phyloP scores from a whole-genome alignment of 30 jellyfish, hydroid and myxozoan species.

The Nemopilema nomurai region DNA sequence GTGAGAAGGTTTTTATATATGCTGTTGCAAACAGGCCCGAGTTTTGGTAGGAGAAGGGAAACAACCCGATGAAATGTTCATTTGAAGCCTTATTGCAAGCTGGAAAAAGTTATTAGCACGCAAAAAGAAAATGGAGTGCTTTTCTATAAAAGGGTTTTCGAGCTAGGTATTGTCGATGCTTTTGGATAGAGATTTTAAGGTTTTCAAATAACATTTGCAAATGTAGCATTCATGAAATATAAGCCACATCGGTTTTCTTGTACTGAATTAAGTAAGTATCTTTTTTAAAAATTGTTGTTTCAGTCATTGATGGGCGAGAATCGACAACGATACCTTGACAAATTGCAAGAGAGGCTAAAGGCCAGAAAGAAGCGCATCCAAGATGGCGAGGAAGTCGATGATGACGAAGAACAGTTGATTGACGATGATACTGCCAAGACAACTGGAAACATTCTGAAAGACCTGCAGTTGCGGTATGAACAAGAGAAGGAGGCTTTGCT shows the following conservation, averaged over 20 bases:
- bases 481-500: constrained; percentile 87
- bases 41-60: too few species aligned
- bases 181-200: not conserved
- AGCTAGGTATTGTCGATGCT: too few species aligned
- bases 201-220: not conserved
- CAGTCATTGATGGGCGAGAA: constrained; percentile 88
- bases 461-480: constrained; percentile 82
- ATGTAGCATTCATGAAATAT: not conserved
- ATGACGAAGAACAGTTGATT: constrained; percentile 46
- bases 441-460: constrained; percentile 81
- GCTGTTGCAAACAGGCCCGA: too few species aligned
- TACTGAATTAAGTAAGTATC: too few species aligned
- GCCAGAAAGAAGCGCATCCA: constrained; percentile 77
- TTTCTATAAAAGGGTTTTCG: too few species aligned
- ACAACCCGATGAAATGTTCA: too few species aligned
- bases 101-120: too few species aligned
- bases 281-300: not conserved
- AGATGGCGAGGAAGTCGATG: constrained; percentile 90
- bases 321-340: constrained; percentile 80
- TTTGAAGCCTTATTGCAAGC: too few species aligned
- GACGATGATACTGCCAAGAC: constrained; percentile 57
- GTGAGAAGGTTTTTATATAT: too few species aligned
- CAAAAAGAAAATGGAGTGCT: too few species aligned
- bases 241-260: too few species aligned
- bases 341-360: constrained; percentile 82